Percentiles rank a stretch among this genome's conserved stretches.
phyloP scores from a whole-genome alignment of 2,888 invertebrate genomes.

The Caenorhabditis sp. region DNA sequence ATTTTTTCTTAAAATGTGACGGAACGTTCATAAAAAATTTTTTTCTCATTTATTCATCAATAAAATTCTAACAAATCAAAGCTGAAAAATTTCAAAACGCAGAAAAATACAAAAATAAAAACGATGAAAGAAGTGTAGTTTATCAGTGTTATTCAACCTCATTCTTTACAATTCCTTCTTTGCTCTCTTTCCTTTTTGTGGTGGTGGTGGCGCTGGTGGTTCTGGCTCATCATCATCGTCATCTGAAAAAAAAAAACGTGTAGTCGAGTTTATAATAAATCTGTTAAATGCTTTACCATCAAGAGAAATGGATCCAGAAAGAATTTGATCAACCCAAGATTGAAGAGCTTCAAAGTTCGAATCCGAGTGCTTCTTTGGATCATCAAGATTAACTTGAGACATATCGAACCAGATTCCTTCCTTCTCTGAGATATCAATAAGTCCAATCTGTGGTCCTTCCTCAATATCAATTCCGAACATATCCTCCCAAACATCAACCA shows the following conservation, averaged over 20 bases:
- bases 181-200: conserved; percentile 51
- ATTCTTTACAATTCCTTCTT: conserved; percentile 52
- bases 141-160: background rate
- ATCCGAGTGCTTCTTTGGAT: conserved; percentile 69
- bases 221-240: conserved; percentile 56
- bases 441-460: conserved; percentile 70
- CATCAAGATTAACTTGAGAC: conserved; percentile 71
- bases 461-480: conserved; percentile 72
- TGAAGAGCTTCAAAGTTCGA: conserved; percentile 71
- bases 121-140: conserved; percentile 4
- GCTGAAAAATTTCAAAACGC: background rate
- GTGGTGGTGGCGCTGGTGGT: conserved; percentile 57
- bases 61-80: background rate
- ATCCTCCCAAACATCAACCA: conserved; percentile 72
- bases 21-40: background rate
- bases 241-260: conserved; percentile 6
- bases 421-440: conserved; percentile 71
- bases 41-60: background rate
- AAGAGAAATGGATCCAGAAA: conserved; percentile 66
- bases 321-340: conserved; percentile 71
- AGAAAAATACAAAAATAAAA: background rate
- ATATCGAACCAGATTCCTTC: conserved; percentile 72
- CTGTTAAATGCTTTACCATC: conserved; percentile 50
- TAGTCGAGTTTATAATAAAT: background rate
- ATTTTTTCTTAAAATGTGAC: too few species aligned